Base-by-base conservation (phyloP, 2,113 vertebrate genomes). In the Chaenocephalus aceratus region DNA sequence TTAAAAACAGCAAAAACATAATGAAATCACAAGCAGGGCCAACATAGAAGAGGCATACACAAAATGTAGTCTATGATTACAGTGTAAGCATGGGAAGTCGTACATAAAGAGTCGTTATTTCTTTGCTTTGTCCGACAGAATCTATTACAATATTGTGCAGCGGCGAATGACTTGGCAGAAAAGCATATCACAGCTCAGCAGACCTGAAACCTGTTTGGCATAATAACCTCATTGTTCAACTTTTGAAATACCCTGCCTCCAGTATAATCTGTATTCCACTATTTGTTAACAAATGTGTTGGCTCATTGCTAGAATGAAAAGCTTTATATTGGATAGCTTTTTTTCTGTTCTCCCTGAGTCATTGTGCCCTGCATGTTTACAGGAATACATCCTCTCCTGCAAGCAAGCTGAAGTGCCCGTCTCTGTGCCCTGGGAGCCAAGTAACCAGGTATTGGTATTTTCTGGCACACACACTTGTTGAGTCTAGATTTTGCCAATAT, bases 341-440 rank as follows among this genome's bases (percentile, higher is more conserved):
- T n/a, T 30, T 81, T 52, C 36, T 41, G 36, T 81, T 75, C 56
- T 59, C 26, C 49, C 61, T 15, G 5, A 58, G 26, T 79, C 30
- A 52, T 45, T 15, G 5, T 77, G 23, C 30, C 10, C 41, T 84
- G 54, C 1, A 26, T 89, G 72, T 80, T 87, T 80, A 73, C 87
- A 99, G 98, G 90, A 99, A 91, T 99, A 99, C 4, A 96, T 99
- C 0, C 94, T 97, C 79, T 97, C 97, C 83, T 97, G 96, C 89
- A 97, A 97, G 81, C 97, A 97, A 88, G 94, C 94, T 0, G 96
- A 98, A 88, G 95, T 97, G 74, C 96, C 98, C 0, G 90, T 99
- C 45, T 98, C 98, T 0, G 97, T 99, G 6, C 97, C 98, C 56
- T 99, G 98, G 98, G 97, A 99, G 87, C 95, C 95, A 76, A 98